Evolutionary conservation across 2,113 vertebrate species (phyloP).

Genomic region (Festucalex cinctus): DNA sequence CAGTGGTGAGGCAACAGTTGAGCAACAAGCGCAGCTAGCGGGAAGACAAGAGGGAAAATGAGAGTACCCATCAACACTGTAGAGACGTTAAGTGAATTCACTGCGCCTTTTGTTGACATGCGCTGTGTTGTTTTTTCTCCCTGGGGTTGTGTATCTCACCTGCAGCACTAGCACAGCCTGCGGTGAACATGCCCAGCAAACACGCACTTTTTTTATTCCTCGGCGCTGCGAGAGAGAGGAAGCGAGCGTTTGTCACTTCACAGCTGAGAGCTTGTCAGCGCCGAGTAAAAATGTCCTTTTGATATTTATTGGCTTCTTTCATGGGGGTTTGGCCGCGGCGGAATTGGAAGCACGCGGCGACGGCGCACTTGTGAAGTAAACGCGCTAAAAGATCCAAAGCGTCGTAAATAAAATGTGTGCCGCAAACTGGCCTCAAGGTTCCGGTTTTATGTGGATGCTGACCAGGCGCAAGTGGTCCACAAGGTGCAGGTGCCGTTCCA

Average conservation of each 20-base stretch:
- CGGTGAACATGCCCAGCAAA: constrained; percentile 15
- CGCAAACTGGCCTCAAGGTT: constrained; percentile 35
- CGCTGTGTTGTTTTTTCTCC: background rate
- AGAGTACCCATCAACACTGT: constrained; percentile 51
- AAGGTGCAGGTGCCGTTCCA: constrained; percentile 6
- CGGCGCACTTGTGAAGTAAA: background rate
- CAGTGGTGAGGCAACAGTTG: constrained; percentile 53
- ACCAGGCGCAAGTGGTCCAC: constrained; percentile 42
- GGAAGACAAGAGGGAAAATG: constrained; percentile 49
- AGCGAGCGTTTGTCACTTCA: constrained; percentile 6
- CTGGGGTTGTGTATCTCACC: background rate
- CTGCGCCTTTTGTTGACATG: constrained; percentile 22
- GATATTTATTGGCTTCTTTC: background rate
- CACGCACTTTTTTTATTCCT: constrained; percentile 6
- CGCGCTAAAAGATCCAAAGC: background rate
- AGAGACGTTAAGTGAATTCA: constrained; percentile 52
- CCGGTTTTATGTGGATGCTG: constrained; percentile 42
- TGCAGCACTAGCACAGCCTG: constrained; percentile 2
- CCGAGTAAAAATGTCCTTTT: background rate
- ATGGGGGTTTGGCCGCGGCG: background rate
- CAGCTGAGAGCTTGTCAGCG: constrained; percentile 6
- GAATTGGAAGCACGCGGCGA: background rate
- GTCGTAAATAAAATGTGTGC: background rate
- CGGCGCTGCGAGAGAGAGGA: background rate
- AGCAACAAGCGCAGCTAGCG: constrained; percentile 41